Conservation (phyloP, 2,888 invertebrate genomes). For the Drosophila ezoana region DNA sequence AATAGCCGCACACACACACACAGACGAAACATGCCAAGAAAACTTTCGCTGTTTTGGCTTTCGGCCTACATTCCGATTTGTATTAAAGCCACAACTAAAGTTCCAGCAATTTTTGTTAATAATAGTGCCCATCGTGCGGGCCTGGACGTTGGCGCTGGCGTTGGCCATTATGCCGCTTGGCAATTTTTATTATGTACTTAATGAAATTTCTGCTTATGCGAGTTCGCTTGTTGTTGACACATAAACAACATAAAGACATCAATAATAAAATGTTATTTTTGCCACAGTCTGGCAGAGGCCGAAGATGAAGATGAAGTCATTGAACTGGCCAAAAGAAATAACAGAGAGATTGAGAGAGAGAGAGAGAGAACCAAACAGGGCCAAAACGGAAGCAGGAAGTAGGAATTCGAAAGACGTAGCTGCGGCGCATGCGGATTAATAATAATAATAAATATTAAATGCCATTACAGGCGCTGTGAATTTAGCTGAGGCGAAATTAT, state of each 20-base stretch:
- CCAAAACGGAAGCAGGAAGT: conserved; percentile 19
- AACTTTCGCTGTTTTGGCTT: conserved; percentile 11
- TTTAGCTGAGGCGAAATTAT: conserved; percentile 68
- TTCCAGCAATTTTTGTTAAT: conserved; percentile 13
- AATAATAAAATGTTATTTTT: conserved; percentile 70
- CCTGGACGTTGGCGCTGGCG: background rate
- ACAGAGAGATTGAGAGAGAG: background rate
- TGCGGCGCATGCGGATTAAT: conserved; percentile 67
- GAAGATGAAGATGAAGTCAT: conserved; percentile 71
- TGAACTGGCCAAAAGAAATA: conserved; percentile 55
- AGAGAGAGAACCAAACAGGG: background rate
- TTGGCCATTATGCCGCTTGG: conserved; percentile 54
- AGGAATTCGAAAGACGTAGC: conserved; percentile 11
- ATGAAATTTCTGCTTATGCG: conserved; percentile 79
- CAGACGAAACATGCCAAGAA: background rate
- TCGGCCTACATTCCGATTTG: conserved; percentile 4
- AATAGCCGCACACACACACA: background rate
- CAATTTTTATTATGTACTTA: conserved; percentile 65
- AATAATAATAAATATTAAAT: conserved; percentile 78
- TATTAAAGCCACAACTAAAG: conserved; percentile 32
- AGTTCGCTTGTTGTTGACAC: conserved; percentile 76
- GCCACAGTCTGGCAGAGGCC: conserved; percentile 9
- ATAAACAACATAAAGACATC: conserved; percentile 76
- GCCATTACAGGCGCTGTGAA: conserved; percentile 65
- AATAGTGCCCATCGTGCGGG: conserved; percentile 6